Evolutionary conservation across 1,140 invertebrate genomes (phyloP).

Genomic region (Listronotus oregonensis): DNA sequence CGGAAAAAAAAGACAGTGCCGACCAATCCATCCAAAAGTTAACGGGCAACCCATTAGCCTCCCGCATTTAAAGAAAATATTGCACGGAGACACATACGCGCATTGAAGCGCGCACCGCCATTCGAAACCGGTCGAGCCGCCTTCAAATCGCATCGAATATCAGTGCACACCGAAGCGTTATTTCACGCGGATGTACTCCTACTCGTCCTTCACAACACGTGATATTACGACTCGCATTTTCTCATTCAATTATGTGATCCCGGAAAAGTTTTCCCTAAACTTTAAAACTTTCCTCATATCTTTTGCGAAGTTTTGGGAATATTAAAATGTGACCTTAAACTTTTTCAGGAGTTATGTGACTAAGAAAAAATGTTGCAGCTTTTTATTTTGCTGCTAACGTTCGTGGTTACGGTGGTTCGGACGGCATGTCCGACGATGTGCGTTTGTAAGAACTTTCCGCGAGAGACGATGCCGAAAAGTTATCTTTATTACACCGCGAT

Average conservation of each 20-base stretch:
- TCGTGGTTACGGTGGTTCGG: constrained; percentile 14
- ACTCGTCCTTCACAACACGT: constrained; percentile 9
- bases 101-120: constrained; percentile 32
- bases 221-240: constrained; percentile 18
- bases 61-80: constrained; percentile 19
- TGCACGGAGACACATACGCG: constrained; percentile 26
- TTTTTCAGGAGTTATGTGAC: constrained; percentile 27
- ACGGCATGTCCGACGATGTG: constrained; percentile 39
- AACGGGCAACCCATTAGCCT: constrained; percentile 22
- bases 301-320: not conserved
- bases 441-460: constrained; percentile 36
- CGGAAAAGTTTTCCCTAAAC: not conserved
- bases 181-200: constrained; percentile 11
- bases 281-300: constrained; percentile 1
- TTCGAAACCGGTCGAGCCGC: constrained; percentile 16
- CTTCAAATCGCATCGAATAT: constrained; percentile 29
- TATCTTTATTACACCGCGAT: constrained; percentile 28
- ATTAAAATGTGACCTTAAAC: not conserved
- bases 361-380: constrained; percentile 32
- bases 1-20: not conserved
- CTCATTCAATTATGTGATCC: not conserved
- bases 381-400: constrained; percentile 26
- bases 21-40: constrained; percentile 21
- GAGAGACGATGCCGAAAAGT: constrained; percentile 23
- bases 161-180: constrained; percentile 25